Evolutionary conservation across 1,140 invertebrate genomes (phyloP), one percentile per base, ranked within the genome.

Genomic region (Zaprionus lachaisei): DNA sequence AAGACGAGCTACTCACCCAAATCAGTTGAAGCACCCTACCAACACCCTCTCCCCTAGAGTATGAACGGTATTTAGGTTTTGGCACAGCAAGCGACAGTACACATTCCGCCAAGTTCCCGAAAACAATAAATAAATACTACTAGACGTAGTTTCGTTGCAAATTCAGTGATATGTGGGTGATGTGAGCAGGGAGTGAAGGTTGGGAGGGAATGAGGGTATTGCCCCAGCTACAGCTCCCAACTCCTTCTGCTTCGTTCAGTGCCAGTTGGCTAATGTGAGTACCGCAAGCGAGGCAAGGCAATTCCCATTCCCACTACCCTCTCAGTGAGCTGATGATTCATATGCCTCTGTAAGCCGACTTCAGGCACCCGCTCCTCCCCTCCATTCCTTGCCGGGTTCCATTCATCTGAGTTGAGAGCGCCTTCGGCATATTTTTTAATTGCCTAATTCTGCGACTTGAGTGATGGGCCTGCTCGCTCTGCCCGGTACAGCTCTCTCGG

Each of bases 401-500:
- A 90, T 83, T 84, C 76, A 89, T 89, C 84, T 84, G 79, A 54
- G 37, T 65, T 54, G 77, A 67, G 69, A 68, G 89, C 76, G 90
- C 83, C 87, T 92, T 91, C 86, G 91, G 91, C 91, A 92, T 92
- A 92, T 92, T 92, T 92, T 92, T 92, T 92, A 92, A 92, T 92
- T 92, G 91, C 91, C 91, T 92, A 92, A 92, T 92, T 92, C 92
- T 83, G 91, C 66, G 80, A 80, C 79, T 91, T 92, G 91, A 92
- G 82, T 92, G 91, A 92, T 92, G 91, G 83, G 77, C 72, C 65
- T 75, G 82, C 78, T 67, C 55, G 70, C 47, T 47, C 51, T 22
- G 60, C 57, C 51, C 24, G 22, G 54, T 51, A 51, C 20, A 12
- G 47, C 47, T 5, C 38, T 5, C 47, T 24, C 20, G 47, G 47